phyloP scores from a whole-genome alignment of 1,140 invertebrate species.

The Eurosta solidaginis region DNA sequence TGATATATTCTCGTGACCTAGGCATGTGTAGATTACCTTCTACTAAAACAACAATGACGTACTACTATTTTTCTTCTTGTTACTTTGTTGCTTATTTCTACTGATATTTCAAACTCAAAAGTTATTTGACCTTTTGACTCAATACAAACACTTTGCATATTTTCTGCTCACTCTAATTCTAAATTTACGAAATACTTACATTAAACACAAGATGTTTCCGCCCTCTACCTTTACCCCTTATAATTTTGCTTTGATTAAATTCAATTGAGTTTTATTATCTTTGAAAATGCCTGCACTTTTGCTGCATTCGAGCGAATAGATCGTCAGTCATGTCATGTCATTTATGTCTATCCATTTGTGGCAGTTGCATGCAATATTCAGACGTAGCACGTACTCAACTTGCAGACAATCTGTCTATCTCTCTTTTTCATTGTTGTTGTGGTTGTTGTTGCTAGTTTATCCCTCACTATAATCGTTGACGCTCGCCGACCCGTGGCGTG shows the following conservation, averaged over 20 bases:
- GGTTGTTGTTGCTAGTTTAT: not conserved
- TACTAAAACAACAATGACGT: no score
- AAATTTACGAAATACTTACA: not conserved
- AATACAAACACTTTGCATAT: constrained; percentile 4
- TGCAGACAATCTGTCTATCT: constrained; percentile 9
- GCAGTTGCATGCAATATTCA: not conserved
- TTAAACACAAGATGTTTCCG: not conserved
- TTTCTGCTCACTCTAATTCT: not conserved
- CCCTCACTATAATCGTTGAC: not conserved
- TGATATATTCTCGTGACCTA: no score
- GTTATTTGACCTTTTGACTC: constrained; percentile 28
- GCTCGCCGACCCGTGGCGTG: not conserved
- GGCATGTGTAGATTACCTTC: no score
- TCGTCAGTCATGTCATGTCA: not conserved
- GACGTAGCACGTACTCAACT: not conserved
- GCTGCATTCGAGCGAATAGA: not conserved
- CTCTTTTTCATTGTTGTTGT: not conserved
- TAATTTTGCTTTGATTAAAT: constrained; percentile 11
- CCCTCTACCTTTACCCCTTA: not conserved
- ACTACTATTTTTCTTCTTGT: not conserved
- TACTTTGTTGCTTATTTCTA: not conserved
- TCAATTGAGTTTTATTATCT: constrained; percentile 27
- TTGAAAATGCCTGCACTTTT: not conserved
- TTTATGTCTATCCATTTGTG: not conserved
- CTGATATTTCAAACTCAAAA: not conserved